A percentile compares a stretch with the other conserved stretches of the same genome.
These are phyloP conservation scores for Tyrannus savana DNA, from an alignment of 2,113 vertebrate species.

Conservation along the genomic window DNA sequence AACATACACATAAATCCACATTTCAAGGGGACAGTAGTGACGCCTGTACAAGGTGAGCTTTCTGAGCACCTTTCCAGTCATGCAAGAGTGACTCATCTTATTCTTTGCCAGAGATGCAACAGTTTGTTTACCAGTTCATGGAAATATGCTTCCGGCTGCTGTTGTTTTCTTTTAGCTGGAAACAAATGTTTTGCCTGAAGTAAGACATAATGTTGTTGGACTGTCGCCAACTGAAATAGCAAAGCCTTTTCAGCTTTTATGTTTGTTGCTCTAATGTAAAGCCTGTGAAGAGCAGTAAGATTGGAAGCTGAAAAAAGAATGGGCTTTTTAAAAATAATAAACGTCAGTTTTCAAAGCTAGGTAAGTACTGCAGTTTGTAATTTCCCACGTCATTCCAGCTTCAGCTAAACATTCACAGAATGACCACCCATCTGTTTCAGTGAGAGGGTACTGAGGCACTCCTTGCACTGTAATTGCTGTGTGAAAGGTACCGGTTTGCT, in stretches of 20 bases:
- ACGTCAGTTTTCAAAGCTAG: neutral
- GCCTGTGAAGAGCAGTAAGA: neutral
- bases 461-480: neutral
- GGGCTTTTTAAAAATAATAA: neutral
- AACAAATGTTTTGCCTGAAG: constrained; percentile 28
- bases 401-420: neutral
- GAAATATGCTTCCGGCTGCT: neutral
- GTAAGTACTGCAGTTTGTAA: neutral
- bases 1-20: constrained; percentile 99
- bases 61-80: neutral
- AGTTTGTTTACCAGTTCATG: neutral
- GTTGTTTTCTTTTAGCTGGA: neutral
- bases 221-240: neutral
- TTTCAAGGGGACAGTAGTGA: constrained; percentile 90
- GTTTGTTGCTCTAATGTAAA: neutral
- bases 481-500: neutral
- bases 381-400: neutral
- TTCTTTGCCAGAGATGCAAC: neutral
- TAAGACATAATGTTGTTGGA: neutral
- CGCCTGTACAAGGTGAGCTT: constrained; percentile 88
- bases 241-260: neutral
- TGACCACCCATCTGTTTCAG: neutral
- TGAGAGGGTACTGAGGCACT: neutral
- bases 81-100: neutral
- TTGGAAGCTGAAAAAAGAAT: neutral